Conservation (phyloP, 2,797 vertebrate species). For the Enteromius fasciolatus region DNA sequence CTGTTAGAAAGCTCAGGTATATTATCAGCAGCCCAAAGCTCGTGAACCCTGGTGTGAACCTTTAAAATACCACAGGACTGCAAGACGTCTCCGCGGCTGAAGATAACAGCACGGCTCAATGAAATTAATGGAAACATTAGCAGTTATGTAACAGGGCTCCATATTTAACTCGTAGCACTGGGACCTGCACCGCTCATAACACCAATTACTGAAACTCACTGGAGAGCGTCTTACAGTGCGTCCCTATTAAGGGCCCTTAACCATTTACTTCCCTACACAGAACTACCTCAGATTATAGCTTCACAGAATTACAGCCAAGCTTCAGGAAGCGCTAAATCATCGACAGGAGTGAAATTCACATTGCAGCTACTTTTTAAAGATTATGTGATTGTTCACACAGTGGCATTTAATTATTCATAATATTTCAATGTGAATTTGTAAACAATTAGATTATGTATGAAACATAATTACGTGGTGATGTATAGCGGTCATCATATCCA, state of each 20-base stretch:
- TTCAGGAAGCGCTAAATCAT: neutral
- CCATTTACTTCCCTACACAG: slow-evolving; percentile 9
- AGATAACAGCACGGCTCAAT: slow-evolving; percentile 17
- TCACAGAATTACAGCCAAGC: neutral
- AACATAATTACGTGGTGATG: neutral
- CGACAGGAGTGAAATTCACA: neutral
- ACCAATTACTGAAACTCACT: slow-evolving; percentile 61
- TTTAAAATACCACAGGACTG: neutral
- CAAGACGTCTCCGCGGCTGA: neutral
- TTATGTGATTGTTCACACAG: neutral
- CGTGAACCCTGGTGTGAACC: neutral
- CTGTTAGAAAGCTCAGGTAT: too few species aligned
- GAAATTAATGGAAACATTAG: slow-evolving; percentile 28
- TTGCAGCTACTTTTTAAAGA: neutral
- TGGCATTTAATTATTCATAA: neutral
- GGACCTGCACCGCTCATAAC: slow-evolving; percentile 53
- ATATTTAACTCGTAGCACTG: slow-evolving; percentile 50
- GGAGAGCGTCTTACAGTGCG: slow-evolving; percentile 27
- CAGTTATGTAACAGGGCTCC: slow-evolving; percentile 33
- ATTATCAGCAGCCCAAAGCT: neutral
- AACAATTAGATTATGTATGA: neutral
- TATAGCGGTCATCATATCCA: neutral
- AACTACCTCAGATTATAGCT: neutral
- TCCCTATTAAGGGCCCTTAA: slow-evolving; percentile 49
- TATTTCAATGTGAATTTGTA: neutral